phyloP scores from a whole-genome alignment of 1,140 invertebrate species.

The Monomorium pharaonis region DNA sequence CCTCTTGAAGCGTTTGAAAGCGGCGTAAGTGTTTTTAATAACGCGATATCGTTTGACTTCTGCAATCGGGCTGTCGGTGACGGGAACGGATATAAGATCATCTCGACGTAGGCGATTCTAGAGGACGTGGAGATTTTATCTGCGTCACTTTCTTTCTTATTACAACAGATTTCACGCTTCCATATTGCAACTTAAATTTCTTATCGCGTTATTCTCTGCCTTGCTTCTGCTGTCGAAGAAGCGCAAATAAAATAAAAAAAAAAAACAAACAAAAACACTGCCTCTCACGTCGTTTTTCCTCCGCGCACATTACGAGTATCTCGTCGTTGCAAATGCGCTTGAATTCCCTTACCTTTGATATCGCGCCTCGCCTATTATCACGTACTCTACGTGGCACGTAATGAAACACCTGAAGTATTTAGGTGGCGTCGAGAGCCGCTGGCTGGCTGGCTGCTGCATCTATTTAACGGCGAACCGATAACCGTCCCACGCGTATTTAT shows the following conservation, averaged over 20 bases:
- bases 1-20: background rate
- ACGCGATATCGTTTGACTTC: background rate
- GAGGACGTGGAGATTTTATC: no score
- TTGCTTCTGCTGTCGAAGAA: background rate
- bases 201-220: background rate
- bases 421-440: background rate
- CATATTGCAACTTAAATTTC: conserved; percentile 4
- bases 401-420: background rate
- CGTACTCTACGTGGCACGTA: background rate
- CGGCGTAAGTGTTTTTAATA: background rate
- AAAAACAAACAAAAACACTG: conserved; percentile 12
- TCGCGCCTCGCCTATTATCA: conserved; percentile 19
- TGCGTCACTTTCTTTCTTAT: background rate
- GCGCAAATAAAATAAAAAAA: no score
- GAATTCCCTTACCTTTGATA: conserved; percentile 25
- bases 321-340: background rate
- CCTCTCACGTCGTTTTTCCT: conserved; percentile 5
- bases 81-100: background rate
- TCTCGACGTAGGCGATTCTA: background rate
- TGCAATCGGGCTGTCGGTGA: background rate
- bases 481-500: conserved; percentile 4
- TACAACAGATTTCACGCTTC: background rate
- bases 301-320: background rate
- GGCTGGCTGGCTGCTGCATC: no score
- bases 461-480: conserved; percentile 29